phyloP scores from a whole-genome alignment of 2,888 invertebrate genomes.

The Tachystola acroxantha region DNA sequence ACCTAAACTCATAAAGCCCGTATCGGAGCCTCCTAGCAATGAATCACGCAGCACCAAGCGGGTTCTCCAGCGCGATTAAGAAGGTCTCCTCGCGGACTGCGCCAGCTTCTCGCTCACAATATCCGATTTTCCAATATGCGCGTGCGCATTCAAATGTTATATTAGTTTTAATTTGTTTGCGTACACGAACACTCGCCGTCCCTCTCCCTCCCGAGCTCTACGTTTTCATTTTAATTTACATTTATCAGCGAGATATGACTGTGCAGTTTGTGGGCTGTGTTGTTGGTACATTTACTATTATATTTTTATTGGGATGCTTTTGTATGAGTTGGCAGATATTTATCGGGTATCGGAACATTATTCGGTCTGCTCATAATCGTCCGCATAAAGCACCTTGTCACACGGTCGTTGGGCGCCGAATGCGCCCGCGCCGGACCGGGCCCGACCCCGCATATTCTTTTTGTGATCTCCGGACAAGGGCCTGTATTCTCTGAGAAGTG shows the following conservation, averaged over 20 bases:
- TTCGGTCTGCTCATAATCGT: slow-evolving; percentile 75
- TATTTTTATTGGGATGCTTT: slow-evolving; percentile 77
- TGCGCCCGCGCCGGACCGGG: slow-evolving; percentile 43
- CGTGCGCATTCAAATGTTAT: slow-evolving; percentile 38
- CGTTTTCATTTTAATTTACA: slow-evolving; percentile 64
- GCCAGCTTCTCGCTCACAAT: slow-evolving; percentile 19
- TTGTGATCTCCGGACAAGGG: slow-evolving; percentile 61
- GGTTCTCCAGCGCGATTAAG: slow-evolving; percentile 23
- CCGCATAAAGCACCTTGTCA: slow-evolving; percentile 78
- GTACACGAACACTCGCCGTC: slow-evolving; percentile 33
- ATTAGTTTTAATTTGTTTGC: slow-evolving; percentile 55
- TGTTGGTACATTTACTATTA: slow-evolving; percentile 76
- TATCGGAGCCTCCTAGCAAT: slow-evolving; percentile 18
- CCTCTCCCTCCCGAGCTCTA: slow-evolving; percentile 37
- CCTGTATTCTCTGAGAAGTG: slow-evolving; percentile 72
- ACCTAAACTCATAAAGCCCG: no score
- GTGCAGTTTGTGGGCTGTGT: slow-evolving; percentile 69
- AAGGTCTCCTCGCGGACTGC: slow-evolving; percentile 21
- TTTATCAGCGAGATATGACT: slow-evolving; percentile 70
- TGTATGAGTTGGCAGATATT: slow-evolving; percentile 79
- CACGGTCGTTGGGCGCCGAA: slow-evolving; percentile 76
- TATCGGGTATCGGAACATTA: slow-evolving; percentile 76
- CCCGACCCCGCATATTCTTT: slow-evolving; percentile 61
- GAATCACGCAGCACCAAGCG: slow-evolving; percentile 18
- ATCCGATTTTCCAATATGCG: slow-evolving; percentile 31